These are phyloP conservation scores for Podarcis raffonei DNA, from an alignment of 2,113 vertebrate species.

Conservation along the genomic window DNA sequence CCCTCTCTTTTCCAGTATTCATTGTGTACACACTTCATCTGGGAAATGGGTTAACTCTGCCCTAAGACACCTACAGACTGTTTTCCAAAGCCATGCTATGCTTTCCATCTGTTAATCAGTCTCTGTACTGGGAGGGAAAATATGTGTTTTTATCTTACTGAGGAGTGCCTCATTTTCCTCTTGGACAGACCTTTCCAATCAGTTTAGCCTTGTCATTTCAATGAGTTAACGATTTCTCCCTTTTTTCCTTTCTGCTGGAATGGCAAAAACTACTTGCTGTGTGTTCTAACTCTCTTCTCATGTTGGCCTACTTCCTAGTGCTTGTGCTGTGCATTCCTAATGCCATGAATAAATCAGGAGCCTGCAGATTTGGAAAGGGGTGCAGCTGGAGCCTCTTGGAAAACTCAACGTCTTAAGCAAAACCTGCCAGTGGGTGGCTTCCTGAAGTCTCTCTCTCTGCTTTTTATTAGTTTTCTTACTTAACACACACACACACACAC, in stretches of 20 bases:
- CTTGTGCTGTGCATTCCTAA: conserved; percentile 72
- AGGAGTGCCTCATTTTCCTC: neutral
- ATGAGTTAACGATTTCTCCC: conserved; percentile 59
- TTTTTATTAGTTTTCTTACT: too few relatives aligned
- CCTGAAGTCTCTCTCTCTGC: neutral
- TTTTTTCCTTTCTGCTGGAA: conserved; percentile 55
- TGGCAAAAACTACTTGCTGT: conserved; percentile 60
- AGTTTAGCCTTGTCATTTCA: conserved; percentile 1
- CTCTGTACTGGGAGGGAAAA: neutral
- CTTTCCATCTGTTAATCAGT: conserved; percentile 1
- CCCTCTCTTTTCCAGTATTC: neutral
- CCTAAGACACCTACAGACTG: neutral
- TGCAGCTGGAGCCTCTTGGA: conserved; percentile 69
- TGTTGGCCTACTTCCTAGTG: conserved; percentile 70
- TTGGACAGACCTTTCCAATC: neutral
- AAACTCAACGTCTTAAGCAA: conserved; percentile 49
- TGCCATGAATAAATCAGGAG: conserved; percentile 72
- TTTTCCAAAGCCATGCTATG: neutral
- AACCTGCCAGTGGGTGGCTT: conserved; percentile 11
- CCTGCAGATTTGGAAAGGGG: conserved; percentile 64
- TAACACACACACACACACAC: too few relatives aligned
- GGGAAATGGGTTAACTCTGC: neutral
- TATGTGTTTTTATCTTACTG: neutral
- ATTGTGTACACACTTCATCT: neutral
- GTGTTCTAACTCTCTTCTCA: conserved; percentile 61